Percentiles rank a stretch among this genome's conserved stretches.
phyloP scores from a whole-genome alignment of 2,888 invertebrate genomes.

The Tetramorium bicarinatum region DNA sequence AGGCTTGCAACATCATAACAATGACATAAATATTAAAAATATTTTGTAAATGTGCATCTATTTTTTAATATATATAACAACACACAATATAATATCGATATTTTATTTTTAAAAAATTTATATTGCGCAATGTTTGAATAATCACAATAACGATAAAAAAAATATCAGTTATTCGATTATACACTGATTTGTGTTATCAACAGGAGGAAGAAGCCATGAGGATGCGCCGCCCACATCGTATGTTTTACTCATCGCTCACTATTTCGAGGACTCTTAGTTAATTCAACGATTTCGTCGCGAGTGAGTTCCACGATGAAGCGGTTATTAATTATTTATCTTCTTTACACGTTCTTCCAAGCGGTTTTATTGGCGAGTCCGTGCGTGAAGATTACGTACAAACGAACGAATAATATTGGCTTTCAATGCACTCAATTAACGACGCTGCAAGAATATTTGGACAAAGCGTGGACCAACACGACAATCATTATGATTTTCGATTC shows the following conservation, averaged over 20 bases:
- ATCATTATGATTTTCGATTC: slow-evolving; percentile 71
- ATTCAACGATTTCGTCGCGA: slow-evolving; percentile 41
- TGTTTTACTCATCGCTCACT: slow-evolving; percentile 48
- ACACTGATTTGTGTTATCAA: slow-evolving; percentile 62
- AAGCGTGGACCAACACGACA: slow-evolving; percentile 61
- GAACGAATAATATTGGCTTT: neutral
- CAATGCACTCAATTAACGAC: slow-evolving; percentile 65
- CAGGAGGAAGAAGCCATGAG: slow-evolving; percentile 59
- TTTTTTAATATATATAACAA: neutral
- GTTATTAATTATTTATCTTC: slow-evolving; percentile 36
- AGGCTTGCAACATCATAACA: neutral
- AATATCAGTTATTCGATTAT: slow-evolving; percentile 21
- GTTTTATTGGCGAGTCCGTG: slow-evolving; percentile 36
- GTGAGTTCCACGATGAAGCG: slow-evolving; percentile 55
- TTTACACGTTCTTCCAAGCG: neutral
- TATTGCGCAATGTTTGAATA: neutral
- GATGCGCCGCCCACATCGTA: slow-evolving; percentile 66
- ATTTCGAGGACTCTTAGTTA: slow-evolving; percentile 60
- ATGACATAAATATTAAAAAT: neutral
- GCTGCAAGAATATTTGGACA: slow-evolving; percentile 59
- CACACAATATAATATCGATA: neutral
- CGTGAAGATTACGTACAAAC: neutral
- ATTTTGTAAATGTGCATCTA: neutral
- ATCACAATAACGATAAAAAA: slow-evolving; percentile 4
- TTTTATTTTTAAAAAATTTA: neutral